Evolutionary conservation across 2,797 vertebrate genomes (phyloP).

Genomic region (Scolopax bukidnonensis): DNA sequence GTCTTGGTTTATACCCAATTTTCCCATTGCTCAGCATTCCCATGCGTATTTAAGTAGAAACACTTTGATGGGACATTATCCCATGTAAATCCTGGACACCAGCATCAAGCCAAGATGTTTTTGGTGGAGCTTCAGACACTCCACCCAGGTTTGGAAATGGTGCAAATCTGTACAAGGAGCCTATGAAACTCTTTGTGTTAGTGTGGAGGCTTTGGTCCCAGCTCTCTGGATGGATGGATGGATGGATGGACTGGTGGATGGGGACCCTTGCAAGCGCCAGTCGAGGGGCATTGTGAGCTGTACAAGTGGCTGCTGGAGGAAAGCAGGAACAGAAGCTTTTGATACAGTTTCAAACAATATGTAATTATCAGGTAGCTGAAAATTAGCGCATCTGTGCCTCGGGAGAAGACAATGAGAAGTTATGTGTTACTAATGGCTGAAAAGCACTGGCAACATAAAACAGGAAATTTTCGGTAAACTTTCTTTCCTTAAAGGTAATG

Average conservation of each 20-base stretch:
- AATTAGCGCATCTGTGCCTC: constrained; percentile 69
- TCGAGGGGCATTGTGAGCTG: background rate
- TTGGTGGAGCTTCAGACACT: background rate
- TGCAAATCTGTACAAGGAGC: background rate
- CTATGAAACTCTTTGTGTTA: background rate
- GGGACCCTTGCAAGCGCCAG: background rate
- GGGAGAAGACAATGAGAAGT: constrained; percentile 46
- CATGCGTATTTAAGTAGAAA: accelerated
- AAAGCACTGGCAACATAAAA: constrained; percentile 65
- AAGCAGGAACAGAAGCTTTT: constrained; percentile 45
- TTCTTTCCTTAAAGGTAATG: constrained; percentile 48
- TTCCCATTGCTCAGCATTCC: background rate
- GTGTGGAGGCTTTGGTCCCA: accelerated
- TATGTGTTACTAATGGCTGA: constrained; percentile 69
- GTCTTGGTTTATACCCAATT: background rate
- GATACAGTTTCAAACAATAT: constrained; percentile 65
- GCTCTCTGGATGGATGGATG: background rate
- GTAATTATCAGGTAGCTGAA: constrained; percentile 72
- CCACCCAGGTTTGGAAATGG: background rate
- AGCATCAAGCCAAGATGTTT: accelerated
- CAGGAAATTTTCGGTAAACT: constrained; percentile 46
- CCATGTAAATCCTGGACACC: background rate
- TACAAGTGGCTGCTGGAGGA: background rate
- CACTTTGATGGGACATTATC: background rate
- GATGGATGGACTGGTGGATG: background rate